A percentile compares a stretch with the other conserved stretches of the same genome.
These are phyloP conservation scores for Tychaedon coryphoeus DNA, from an alignment of 2,113 vertebrate species.

Conservation along the genomic window DNA sequence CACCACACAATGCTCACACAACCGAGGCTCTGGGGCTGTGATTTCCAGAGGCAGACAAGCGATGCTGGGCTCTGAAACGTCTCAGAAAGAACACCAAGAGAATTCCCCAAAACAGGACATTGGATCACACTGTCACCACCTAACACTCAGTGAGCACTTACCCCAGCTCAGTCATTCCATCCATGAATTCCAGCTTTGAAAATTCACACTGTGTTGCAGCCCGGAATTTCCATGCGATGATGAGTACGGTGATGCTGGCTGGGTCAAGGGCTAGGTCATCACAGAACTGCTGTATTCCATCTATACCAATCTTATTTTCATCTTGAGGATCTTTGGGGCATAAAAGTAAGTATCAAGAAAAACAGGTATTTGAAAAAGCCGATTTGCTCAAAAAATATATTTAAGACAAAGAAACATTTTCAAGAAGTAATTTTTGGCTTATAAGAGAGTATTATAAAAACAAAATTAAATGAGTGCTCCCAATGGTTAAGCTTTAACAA, in stretches of 20 bases:
- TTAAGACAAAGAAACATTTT: not conserved
- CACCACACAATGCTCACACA: not conserved
- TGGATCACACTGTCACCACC: not conserved
- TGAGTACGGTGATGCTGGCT: conserved; percentile 83
- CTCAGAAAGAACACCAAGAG: not conserved
- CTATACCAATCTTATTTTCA: conserved; percentile 88
- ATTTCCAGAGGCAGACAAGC: not conserved
- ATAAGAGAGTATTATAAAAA: not conserved
- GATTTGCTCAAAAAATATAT: not conserved
- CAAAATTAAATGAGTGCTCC: not conserved
- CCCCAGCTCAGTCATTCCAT: conserved; percentile 85
- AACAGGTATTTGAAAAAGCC: not conserved
- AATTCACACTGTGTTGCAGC: conserved; percentile 87
- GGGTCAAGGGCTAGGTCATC: conserved; percentile 85
- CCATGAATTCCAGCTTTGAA: conserved; percentile 84
- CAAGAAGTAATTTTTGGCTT: not conserved
- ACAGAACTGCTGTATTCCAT: conserved; percentile 87
- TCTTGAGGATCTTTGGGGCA: conserved; percentile 83
- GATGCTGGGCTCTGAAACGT: not conserved
- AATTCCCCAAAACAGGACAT: not conserved
- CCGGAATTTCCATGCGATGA: conserved; percentile 86
- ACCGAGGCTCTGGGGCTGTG: not conserved
- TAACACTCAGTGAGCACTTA: conserved; percentile 48
- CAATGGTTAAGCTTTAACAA: not conserved
- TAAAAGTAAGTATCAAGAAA: conserved; percentile 1